phyloP scores from a whole-genome alignment of 1,140 invertebrate genomes.

The Caenorhabditis briggsae region DNA sequence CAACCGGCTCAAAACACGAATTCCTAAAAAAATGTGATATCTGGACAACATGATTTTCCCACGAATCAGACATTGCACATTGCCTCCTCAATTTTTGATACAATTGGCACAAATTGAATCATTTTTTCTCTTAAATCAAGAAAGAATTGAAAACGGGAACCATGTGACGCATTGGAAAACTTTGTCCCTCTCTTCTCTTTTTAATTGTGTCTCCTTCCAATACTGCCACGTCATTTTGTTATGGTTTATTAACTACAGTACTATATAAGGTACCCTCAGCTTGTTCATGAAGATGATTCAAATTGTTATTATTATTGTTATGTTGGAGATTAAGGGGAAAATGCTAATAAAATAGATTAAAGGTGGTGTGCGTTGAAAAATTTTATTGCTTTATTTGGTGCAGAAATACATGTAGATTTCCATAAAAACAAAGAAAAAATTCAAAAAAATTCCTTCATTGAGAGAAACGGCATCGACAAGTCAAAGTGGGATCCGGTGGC shows the following conservation, averaged over 20 bases:
- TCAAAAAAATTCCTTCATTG: too few species aligned
- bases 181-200: background rate
- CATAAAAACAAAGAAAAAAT: too few species aligned
- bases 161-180: background rate
- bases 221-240: background rate
- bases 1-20: background rate
- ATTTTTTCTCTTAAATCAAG: background rate
- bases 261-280: background rate
- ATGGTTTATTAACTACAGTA: background rate
- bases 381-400: too few species aligned
- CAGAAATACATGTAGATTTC: too few species aligned
- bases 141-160: conserved; percentile 4
- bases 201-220: background rate
- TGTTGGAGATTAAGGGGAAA: background rate
- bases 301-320: background rate
- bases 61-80: background rate
- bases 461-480: too few species aligned
- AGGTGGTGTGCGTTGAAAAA: too few species aligned
- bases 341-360: background rate
- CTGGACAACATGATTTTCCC: background rate
- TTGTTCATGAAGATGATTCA: background rate
- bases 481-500: too few species aligned
- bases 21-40: background rate
- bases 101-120: conserved; percentile 37
- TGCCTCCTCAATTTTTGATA: conserved; percentile 14